Evolutionary conservation across 2,888 invertebrate genomes (phyloP).

Genomic region (Pseudolycoriella hygida): DNA sequence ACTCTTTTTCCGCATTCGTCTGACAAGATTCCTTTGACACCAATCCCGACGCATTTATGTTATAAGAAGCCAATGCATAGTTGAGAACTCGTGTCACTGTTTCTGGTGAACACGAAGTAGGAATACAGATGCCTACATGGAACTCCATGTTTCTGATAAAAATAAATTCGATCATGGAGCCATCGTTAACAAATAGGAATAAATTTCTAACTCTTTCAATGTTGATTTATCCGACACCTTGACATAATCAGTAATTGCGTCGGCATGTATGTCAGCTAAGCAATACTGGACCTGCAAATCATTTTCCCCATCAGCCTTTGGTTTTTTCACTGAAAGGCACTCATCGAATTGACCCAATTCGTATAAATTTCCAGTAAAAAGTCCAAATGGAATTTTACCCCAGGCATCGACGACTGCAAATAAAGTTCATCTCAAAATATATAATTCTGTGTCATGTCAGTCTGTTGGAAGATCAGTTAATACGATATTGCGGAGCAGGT

Average conservation of each 20-base stretch:
- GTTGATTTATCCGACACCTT: too few relatives aligned
- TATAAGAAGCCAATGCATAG: slow-evolving; percentile 13
- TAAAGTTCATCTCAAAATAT: too few relatives aligned
- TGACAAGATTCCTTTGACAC: slow-evolving; percentile 18
- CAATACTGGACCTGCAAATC: slow-evolving; percentile 18
- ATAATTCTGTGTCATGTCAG: too few relatives aligned
- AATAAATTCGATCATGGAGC: too few relatives aligned
- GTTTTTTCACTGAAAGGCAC: slow-evolving; percentile 22
- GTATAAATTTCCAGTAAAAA: slow-evolving; percentile 25
- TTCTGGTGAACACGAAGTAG: slow-evolving; percentile 20
- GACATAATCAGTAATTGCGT: too few relatives aligned
- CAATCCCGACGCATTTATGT: slow-evolving; percentile 5
- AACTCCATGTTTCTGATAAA: not conserved
- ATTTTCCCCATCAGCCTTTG: not conserved
- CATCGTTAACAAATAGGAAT: too few relatives aligned
- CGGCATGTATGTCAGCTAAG: too few relatives aligned
- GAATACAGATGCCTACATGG: slow-evolving; percentile 24
- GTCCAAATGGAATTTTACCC: slow-evolving; percentile 29
- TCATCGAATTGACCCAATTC: slow-evolving; percentile 31
- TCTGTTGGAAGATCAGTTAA: too few relatives aligned
- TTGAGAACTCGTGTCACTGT: slow-evolving; percentile 17
- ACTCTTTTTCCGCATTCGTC: slow-evolving; percentile 17
- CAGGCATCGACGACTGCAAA: slow-evolving; percentile 30
- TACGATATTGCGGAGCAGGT: too few relatives aligned
- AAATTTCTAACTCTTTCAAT: too few relatives aligned